Evolutionary conservation across 2,113 vertebrate species (phyloP), one percentile per base, ranked within the genome.

Genomic region (Pluvialis apricaria): DNA sequence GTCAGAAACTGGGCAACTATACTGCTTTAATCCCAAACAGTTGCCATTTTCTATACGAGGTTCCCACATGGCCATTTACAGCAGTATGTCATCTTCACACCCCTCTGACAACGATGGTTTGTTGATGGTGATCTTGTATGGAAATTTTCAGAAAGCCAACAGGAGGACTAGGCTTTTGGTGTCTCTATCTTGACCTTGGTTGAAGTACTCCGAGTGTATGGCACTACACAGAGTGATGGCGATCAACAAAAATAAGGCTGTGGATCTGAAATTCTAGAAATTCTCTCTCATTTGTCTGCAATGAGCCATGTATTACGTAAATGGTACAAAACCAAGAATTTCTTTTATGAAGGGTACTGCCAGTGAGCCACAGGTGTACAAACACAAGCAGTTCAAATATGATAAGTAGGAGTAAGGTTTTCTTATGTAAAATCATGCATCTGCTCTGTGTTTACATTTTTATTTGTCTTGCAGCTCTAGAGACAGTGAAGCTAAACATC

Each of bases 381-480:
- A 96, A 93, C 75, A 96, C 58, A 92, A 80, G 58, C 78, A 86
- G 58, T 51, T 91, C 62, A 91, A 95, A 92, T 60, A 94, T 13
- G 65, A 24, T 90, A 92, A 77, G 72, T 79, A 84, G 47, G 42
- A 87, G 36, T 54, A 81, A 62, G 66, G 51, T 72, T 89, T 88
- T 84, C 78, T 82, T 44, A 61, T 21, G 86, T 89, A 91, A 94
- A 95, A 93, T 70, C 86, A 91, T 40, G 60, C 90, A 94, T 94
- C 88, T 96, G 94, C 75, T 86, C 83, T 55, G 28, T 82, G 84
- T 78, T 97, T 95, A 94, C 84, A 60, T 34, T 82, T 97, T 44
- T 85, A 65, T 87, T 96, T 86, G 82, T 81, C 86, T 92, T 88
- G 55, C 42, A 77, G 62, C 89, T 87, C 78, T 75, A 51, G 54